Evolutionary conservation across 2,888 invertebrate species (phyloP).

Genomic region (Herminia tarsipennalis): DNA sequence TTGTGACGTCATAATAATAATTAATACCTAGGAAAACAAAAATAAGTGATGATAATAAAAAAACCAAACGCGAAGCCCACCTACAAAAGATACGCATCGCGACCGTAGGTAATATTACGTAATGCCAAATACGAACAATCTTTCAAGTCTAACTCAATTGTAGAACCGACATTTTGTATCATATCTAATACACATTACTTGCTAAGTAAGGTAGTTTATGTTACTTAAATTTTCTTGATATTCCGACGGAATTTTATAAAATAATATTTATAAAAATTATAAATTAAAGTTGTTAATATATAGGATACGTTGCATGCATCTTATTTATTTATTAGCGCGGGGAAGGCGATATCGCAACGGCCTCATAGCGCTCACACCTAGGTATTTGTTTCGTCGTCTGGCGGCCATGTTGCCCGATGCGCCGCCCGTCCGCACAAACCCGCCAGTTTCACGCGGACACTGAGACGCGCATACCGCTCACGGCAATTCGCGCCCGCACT

Average conservation of each 20-base stretch:
- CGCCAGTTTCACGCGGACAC: conserved; percentile 80
- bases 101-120: conserved; percentile 30
- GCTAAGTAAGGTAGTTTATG: too few species aligned
- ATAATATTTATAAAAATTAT: too few species aligned
- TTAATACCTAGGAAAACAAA: conserved; percentile 21
- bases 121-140: conserved; percentile 25
- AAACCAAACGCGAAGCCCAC: conserved; percentile 10
- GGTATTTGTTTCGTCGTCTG: conserved; percentile 65
- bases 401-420: conserved; percentile 73
- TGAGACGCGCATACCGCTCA: conserved; percentile 65
- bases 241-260: too few species aligned
- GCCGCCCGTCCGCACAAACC: conserved; percentile 56
- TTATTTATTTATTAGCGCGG: conserved; percentile 78
- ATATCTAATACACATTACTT: conserved; percentile 33
- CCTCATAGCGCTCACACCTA: conserved; percentile 67
- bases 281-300: too few species aligned
- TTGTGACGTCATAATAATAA: conserved; percentile 22
- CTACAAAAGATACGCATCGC: conserved; percentile 36
- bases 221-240: too few species aligned
- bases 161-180: conserved; percentile 39
- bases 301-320: conserved; percentile 55
- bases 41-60: too few species aligned
- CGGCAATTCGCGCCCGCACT: conserved; percentile 49
- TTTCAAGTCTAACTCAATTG: conserved; percentile 35
- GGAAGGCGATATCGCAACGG: conserved; percentile 70